Percentiles rank a stretch among this genome's conserved stretches.
Evolutionary conservation across 2,113 vertebrate genomes (phyloP).

Genomic region (Pachypanchax playfairii): DNA sequence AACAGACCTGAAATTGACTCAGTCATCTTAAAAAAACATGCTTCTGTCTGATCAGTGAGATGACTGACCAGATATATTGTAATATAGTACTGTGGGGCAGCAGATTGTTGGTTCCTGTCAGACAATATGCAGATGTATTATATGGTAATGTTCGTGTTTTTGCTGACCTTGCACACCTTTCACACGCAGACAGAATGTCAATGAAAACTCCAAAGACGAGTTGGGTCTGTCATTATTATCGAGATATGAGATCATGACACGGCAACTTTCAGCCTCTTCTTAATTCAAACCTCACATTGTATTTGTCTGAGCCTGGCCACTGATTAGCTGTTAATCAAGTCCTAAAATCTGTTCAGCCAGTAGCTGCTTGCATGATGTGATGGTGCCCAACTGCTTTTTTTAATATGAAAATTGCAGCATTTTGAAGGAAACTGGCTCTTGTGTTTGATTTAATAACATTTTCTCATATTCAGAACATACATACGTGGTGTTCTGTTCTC

Average conservation of each 20-base stretch:
- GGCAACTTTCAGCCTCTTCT: background rate
- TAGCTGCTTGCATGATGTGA: no score
- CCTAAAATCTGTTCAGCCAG: no score
- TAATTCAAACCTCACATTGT: background rate
- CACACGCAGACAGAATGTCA: background rate
- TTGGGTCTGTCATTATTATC: background rate
- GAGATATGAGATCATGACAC: background rate
- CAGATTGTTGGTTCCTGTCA: background rate
- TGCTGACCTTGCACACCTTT: background rate
- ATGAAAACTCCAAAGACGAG: background rate
- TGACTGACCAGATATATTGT: background rate
- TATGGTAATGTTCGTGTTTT: background rate
- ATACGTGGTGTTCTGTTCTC: background rate
- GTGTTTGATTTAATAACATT: background rate
- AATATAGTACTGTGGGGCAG: background rate
- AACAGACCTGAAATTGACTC: no score
- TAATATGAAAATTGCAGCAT: background rate
- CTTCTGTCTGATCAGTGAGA: background rate
- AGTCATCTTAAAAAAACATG: background rate
- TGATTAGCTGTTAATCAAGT: no score
- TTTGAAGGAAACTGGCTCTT: background rate
- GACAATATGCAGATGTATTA: background rate
- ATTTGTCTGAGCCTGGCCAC: background rate
- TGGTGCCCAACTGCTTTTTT: no score
- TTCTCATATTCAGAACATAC: background rate